These are phyloP conservation scores for Dendroctonus ponderosae DNA, from an alignment of 1,140 invertebrate species.

Conservation along the genomic window DNA sequence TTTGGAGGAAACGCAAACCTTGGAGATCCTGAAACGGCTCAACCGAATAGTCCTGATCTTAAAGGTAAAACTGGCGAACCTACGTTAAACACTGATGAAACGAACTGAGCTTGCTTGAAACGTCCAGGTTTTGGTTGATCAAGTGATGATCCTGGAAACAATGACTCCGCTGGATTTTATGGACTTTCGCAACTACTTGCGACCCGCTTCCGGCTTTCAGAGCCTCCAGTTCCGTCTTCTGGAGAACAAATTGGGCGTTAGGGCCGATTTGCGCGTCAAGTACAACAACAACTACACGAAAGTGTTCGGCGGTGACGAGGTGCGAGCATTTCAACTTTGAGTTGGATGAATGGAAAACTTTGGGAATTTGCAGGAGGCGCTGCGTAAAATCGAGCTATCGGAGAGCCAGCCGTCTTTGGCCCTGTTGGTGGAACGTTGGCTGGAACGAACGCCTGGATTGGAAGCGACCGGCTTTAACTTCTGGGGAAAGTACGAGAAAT, in stretches of 20 bases:
- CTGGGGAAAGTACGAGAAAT: conserved; percentile 84
- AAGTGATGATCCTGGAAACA: conserved; percentile 95
- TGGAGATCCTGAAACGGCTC: conserved; percentile 89
- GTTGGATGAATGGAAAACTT: not conserved
- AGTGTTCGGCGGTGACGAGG: conserved; percentile 76
- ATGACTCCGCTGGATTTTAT: conserved; percentile 98
- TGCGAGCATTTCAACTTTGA: conserved; percentile 2
- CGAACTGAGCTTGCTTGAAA: conserved; percentile 7
- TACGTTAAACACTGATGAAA: not conserved
- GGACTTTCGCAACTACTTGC: conserved; percentile 89
- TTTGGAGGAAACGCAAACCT: conserved; percentile 87
- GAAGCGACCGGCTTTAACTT: conserved; percentile 84
- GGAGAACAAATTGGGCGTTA: conserved; percentile 95
- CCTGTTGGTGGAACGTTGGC: conserved; percentile 85
- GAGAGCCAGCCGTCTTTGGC: conserved; percentile 82
- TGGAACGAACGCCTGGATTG: conserved; percentile 91
- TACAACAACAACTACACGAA: conserved; percentile 91
- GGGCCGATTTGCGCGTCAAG: conserved; percentile 81
- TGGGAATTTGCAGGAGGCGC: conserved; percentile 56
- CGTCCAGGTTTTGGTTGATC: conserved; percentile 86
- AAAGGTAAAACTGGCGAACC: conserved; percentile 66
- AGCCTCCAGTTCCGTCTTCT: conserved; percentile 94
- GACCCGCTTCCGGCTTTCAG: conserved; percentile 96
- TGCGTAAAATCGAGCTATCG: conserved; percentile 71
- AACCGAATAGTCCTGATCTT: conserved; percentile 91